Evolutionary conservation across 92 coral and sea anemone genomes (phyloP), one percentile per base, ranked within the genome.

Genomic region (Diadumene lineata): DNA sequence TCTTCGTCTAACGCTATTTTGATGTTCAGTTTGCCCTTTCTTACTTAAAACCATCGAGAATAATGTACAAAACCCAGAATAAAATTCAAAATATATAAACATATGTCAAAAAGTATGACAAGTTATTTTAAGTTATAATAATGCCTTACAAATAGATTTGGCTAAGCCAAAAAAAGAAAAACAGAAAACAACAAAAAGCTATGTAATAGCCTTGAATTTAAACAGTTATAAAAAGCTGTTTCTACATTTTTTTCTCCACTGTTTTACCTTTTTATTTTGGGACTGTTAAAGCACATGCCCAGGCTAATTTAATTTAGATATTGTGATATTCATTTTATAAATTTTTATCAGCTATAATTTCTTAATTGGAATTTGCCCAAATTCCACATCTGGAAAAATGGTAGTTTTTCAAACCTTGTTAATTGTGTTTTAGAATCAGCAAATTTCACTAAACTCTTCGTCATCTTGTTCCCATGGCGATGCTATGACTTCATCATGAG

Each of bases 51-150:
- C 13, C 48, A 38, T 38, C 13, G 13, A 38, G 48, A 38, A 38
- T 38, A 4, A 38, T 38, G 48, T 38, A 38, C 6, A 38, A 38
- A n/a, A n/a, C n/a, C n/a, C 48, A 6, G 13, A 38, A 38, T 38
- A 4, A 38, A 38, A 38, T 6, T 38, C 48, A 4, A 38, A 21
- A 21, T 53, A 53, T 53, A 53, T 53, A 53, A 53, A 53, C 21
- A 9, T 53, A 13, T 53, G 58, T 53, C 58, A 53, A 53, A 53
- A 53, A 53, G 58, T 53, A 9, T 53, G 58, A 53, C 58, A 53
- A 53, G 24, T 53, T 13, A 53, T 53, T 53, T 13, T n/a, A 53
- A 15, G 18, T 53, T 38, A 4, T 38, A 4, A 38, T 38, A 38
- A 13, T 38, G 48, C 48, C 13, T 38, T 13, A 6, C 13, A 6